A percentile compares a stretch with the other conserved stretches of the same genome.
phyloP scores from a whole-genome alignment of 1,140 invertebrate genomes.

The Cherax destructor region DNA sequence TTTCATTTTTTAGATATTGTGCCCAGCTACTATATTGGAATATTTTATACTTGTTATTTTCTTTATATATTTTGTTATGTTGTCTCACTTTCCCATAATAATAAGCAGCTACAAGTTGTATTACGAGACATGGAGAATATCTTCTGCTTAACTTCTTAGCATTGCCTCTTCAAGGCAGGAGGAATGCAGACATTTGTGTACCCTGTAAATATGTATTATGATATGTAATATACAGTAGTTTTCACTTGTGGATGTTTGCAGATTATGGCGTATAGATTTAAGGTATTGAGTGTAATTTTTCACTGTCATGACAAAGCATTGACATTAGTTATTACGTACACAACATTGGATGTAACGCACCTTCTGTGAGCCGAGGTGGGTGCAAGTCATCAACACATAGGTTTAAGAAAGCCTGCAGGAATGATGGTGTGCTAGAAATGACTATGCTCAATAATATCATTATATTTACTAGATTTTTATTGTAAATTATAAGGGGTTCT shows the following conservation, averaged over 20 bases:
- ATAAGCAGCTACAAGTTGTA: constrained; percentile 1
- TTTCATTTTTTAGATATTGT: not conserved
- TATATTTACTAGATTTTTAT: constrained; percentile 30
- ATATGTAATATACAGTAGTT: constrained; percentile 37
- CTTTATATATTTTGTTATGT: not conserved
- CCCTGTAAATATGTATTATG: constrained; percentile 32
- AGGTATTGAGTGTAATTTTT: constrained; percentile 53
- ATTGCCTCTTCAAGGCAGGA: not conserved
- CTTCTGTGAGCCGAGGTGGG: not conserved
- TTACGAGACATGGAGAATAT: constrained; percentile 7
- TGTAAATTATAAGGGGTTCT: constrained; percentile 48
- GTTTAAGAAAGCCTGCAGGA: constrained; percentile 52
- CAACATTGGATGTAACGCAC: constrained; percentile 19
- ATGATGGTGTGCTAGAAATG: constrained; percentile 52
- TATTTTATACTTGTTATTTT: not conserved
- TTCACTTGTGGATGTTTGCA: constrained; percentile 52
- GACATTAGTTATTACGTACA: constrained; percentile 38
- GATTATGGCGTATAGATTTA: constrained; percentile 43
- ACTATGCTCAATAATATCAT: constrained; percentile 57
- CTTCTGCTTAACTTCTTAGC: not conserved
- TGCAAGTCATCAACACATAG: constrained; percentile 43
- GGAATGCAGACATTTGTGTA: constrained; percentile 7
- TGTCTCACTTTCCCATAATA: not conserved
- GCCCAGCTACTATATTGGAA: not conserved
- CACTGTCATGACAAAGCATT: constrained; percentile 54